These are phyloP conservation scores for Neoascia interrupta DNA, from an alignment of 2,888 invertebrate species.

Conservation along the genomic window DNA sequence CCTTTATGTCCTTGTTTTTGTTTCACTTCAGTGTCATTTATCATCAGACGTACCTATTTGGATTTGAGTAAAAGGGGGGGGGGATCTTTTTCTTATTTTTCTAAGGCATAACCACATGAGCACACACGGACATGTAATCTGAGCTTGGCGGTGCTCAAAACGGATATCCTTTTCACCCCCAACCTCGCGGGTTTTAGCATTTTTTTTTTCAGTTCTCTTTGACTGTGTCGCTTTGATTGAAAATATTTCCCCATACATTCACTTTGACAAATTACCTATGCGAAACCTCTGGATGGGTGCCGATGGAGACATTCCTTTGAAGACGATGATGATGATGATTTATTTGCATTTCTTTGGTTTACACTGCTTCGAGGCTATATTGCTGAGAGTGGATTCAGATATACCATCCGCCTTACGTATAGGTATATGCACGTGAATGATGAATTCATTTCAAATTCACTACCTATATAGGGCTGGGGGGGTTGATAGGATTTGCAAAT, in stretches of 20 bases:
- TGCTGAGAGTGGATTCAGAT: no score
- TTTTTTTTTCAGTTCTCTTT: conserved; percentile 33
- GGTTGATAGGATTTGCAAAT: background rate
- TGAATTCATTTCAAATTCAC: conserved; percentile 26
- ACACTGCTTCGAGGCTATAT: conserved; percentile 14
- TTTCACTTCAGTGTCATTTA: conserved; percentile 52
- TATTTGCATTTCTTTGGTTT: conserved; percentile 56
- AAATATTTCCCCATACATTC: conserved; percentile 50
- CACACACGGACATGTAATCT: no score
- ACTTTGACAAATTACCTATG: conserved; percentile 59
- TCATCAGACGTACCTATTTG: no score
- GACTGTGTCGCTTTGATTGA: conserved; percentile 59
- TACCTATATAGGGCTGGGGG: no score
- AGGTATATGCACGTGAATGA: background rate
- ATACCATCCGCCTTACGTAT: background rate
- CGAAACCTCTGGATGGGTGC: no score
- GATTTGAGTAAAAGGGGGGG: no score
- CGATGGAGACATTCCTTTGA: no score
- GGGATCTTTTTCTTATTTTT: no score
- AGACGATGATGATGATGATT: conserved; percentile 55
- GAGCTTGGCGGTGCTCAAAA: background rate
- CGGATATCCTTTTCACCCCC: conserved; percentile 20
- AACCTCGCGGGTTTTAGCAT: no score
- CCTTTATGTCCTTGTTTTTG: conserved; percentile 34
- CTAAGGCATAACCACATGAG: no score